These are phyloP conservation scores for Cherax destructor DNA, from an alignment of 1,140 invertebrate genomes.

Conservation along the genomic window DNA sequence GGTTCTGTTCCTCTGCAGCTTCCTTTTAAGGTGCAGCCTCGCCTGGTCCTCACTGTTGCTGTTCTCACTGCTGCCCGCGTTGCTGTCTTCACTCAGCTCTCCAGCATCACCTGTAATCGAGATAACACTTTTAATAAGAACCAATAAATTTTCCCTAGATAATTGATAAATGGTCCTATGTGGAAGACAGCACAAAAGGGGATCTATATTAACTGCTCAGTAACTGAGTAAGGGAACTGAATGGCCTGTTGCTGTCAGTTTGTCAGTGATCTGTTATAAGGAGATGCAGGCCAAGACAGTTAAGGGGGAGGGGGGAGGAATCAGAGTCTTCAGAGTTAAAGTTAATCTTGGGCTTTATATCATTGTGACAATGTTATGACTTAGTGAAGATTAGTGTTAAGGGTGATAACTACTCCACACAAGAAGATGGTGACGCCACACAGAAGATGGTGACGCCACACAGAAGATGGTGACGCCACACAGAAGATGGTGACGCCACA, in stretches of 20 bases:
- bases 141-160: neutral
- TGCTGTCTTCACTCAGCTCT: conserved; percentile 64
- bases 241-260: no score
- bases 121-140: neutral
- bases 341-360: no score
- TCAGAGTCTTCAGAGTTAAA: no score
- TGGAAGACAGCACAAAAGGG: neutral
- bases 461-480: no score
- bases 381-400: no score
- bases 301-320: neutral
- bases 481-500: no score
- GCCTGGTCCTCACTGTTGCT: conserved; percentile 84
- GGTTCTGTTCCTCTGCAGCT: conserved; percentile 97
- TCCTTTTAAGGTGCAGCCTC: conserved; percentile 92
- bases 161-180: neutral
- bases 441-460: no score
- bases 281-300: neutral
- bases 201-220: neutral
- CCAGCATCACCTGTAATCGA: conserved; percentile 28
- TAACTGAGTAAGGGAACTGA: neutral
- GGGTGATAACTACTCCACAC: no score
- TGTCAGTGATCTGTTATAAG: no score
- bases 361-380: no score
- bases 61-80: conserved; percentile 67
- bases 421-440: no score